phyloP scores from a whole-genome alignment of 2,113 vertebrate genomes.

The Colinus virginianus region DNA sequence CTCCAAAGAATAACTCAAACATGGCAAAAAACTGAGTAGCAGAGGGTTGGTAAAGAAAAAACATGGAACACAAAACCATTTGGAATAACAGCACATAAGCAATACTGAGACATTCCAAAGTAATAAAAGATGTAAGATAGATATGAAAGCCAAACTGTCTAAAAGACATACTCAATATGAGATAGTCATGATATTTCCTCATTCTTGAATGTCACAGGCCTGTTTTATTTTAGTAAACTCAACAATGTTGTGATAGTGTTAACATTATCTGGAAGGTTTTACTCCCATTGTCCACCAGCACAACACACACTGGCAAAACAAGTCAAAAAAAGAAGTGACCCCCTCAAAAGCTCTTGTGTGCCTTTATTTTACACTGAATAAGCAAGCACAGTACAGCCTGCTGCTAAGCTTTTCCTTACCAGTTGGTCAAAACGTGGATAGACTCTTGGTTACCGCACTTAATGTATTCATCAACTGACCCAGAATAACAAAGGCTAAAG shows the following conservation, averaged over 20 bases:
- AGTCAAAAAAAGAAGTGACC: slow-evolving; percentile 24
- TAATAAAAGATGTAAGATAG: not conserved
- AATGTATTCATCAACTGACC: slow-evolving; percentile 58
- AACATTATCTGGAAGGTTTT: not conserved
- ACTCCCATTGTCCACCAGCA: not conserved
- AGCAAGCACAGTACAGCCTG: slow-evolving; percentile 42
- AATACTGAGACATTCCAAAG: not conserved
- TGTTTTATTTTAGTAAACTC: slow-evolving; percentile 3
- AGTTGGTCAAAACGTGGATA: slow-evolving; percentile 58
- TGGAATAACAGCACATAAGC: not conserved
- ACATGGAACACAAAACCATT: not conserved
- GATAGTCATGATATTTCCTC: not conserved
- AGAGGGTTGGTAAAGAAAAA: not conserved
- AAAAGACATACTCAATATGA: not conserved
- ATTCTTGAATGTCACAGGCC: not conserved
- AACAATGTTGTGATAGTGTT: not conserved
- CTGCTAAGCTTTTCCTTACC: slow-evolving; percentile 55
- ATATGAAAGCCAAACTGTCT: not conserved
- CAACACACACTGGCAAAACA: slow-evolving; percentile 29
- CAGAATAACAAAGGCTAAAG: slow-evolving; percentile 53
- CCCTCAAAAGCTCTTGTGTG: slow-evolving; percentile 61
- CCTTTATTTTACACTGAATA: slow-evolving; percentile 63
- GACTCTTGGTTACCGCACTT: slow-evolving; percentile 46
- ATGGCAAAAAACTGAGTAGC: not conserved
- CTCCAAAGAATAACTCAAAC: not conserved